Conservation (phyloP, 2,888 invertebrate species). For the Drepanosiphum platanoidis region DNA sequence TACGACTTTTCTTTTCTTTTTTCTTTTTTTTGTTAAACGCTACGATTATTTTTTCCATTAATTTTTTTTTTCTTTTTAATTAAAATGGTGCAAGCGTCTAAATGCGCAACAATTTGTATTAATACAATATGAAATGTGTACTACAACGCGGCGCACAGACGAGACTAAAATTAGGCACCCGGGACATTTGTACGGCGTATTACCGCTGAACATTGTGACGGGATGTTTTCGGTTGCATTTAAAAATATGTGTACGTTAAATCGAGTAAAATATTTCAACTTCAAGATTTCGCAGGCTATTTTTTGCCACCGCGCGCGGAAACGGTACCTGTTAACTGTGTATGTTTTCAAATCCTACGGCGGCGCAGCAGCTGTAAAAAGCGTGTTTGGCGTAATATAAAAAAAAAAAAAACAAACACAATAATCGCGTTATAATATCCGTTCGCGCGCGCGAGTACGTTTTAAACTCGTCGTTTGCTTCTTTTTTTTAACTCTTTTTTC, state of each 20-base stretch:
- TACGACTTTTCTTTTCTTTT: too few species aligned
- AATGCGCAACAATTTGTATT: background rate
- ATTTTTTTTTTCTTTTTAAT: background rate
- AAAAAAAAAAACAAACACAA: background rate
- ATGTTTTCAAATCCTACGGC: background rate
- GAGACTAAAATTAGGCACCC: too few species aligned
- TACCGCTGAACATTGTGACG: background rate
- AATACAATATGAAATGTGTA: too few species aligned
- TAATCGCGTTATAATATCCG: background rate
- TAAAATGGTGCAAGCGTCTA: background rate
- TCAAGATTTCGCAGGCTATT: background rate
- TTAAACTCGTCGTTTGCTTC: background rate
- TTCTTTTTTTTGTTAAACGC: too few species aligned
- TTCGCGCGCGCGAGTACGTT: background rate
- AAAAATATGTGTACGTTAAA: background rate
- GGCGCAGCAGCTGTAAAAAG: background rate
- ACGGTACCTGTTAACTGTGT: too few species aligned
- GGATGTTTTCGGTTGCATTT: background rate
- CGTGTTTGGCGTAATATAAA: background rate
- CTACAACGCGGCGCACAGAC: background rate
- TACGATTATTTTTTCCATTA: too few species aligned
- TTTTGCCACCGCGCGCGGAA: background rate
- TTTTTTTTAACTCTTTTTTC: background rate
- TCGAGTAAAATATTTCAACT: background rate
- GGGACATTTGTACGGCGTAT: background rate